Conservation (phyloP, 1,140 invertebrate genomes). For the Drosophila eugracilis region DNA sequence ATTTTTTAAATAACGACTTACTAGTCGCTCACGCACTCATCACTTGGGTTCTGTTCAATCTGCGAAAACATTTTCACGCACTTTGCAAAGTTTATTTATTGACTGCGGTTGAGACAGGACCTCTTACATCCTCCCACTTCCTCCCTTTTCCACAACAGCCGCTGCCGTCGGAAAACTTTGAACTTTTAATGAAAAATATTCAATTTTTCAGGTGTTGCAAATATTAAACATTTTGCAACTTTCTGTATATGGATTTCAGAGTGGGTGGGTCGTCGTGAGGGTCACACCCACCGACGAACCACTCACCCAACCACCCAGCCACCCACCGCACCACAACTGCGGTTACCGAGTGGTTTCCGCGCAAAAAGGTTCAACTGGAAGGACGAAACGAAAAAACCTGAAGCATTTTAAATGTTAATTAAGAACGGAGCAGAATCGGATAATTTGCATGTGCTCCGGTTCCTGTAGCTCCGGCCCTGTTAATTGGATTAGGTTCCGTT, state of each 20-base stretch:
- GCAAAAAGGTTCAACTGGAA: constrained; percentile 25
- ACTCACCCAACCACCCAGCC: not conserved
- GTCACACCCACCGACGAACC: not conserved
- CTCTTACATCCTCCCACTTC: not conserved
- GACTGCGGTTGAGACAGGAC: constrained; percentile 46
- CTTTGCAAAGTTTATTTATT: constrained; percentile 80
- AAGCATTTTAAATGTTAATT: constrained; percentile 79
- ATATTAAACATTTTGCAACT: constrained; percentile 74
- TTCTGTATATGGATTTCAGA: constrained; percentile 19
- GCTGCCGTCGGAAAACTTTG: constrained; percentile 57
- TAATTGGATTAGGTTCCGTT: constrained; percentile 58
- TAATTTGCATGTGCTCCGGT: constrained; percentile 52
- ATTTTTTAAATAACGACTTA: too few relatives aligned
- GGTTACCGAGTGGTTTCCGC: constrained; percentile 22
- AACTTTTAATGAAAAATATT: constrained; percentile 83
- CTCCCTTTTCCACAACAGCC: constrained; percentile 18
- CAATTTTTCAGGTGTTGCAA: constrained; percentile 81
- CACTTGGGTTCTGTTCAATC: constrained; percentile 1
- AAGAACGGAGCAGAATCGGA: constrained; percentile 45
- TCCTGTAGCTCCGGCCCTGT: constrained; percentile 5
- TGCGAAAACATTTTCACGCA: constrained; percentile 59
- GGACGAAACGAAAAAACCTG: constrained; percentile 32
- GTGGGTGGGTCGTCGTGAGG: not conserved
- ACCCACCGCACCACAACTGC: constrained; percentile 16
- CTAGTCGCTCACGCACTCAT: constrained; percentile 11